These are phyloP conservation scores for Sylvia borin DNA, from an alignment of 2,797 vertebrate species.

Conservation along the genomic window DNA sequence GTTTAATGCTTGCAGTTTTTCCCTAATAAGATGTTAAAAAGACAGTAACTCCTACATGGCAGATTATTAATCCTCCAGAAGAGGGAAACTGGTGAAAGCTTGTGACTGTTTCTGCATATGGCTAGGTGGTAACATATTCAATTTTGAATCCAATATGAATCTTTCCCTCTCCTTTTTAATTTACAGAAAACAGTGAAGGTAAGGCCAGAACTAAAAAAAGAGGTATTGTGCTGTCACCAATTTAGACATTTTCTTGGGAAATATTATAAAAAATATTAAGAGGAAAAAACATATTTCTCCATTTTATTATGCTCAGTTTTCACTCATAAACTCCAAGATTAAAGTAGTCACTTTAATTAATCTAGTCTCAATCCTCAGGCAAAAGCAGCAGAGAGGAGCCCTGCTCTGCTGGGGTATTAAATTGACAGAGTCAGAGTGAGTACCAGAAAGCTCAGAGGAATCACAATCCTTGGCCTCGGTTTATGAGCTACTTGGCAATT, in stretches of 20 bases:
- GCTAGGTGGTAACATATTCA: slow-evolving; percentile 4
- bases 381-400: neutral
- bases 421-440: neutral
- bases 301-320: neutral
- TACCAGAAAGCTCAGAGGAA: neutral
- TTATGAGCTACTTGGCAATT: slow-evolving; percentile 38
- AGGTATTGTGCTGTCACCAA: slow-evolving; percentile 17
- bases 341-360: neutral
- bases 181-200: slow-evolving; percentile 45
- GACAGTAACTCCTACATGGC: neutral
- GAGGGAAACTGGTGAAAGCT: slow-evolving; percentile 21
- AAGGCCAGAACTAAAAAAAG: slow-evolving; percentile 25
- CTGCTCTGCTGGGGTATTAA: neutral
- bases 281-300: neutral
- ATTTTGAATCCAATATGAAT: slow-evolving; percentile 40
- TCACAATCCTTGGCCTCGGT: neutral
- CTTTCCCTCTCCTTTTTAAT: neutral
- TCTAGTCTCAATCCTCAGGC: neutral
- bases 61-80: slow-evolving; percentile 32
- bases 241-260: slow-evolving; percentile 38
- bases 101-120: slow-evolving; percentile 24
- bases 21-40: neutral
- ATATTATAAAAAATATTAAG: neutral
- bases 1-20: neutral
- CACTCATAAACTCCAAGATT: neutral